Evolutionary conservation across 1,140 invertebrate species (phyloP), one percentile per base, ranked within the genome.

Genomic region (Zaprionus taronus): DNA sequence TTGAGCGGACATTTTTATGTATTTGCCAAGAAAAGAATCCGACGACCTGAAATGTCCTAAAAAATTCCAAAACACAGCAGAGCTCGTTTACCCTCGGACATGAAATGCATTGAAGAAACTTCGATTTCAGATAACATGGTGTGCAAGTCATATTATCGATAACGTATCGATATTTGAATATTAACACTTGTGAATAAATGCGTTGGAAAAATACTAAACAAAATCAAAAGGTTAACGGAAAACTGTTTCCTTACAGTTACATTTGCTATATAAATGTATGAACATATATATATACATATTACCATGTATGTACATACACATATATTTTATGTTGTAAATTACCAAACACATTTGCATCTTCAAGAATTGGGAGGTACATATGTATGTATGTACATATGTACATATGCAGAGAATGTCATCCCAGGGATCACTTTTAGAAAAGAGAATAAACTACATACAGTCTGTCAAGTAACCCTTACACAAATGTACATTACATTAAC

Each of bases 1-100:
- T 75, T 75, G 63, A 74, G 63, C 58, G 51, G 58, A 74, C 58
- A 74, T 62, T 74, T 68, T 70, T 49, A 63, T 74, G 58, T 56
- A 68, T 74, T 69, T 70, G 56, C 49, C 49, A 63, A 56, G 66
- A 61, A 68, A 69, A 62, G 65, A 67, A 67, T 22, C 11, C 17
- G 28, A 20, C 26, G 6, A 17, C 22, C 20, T 24, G 4, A 22
- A 24, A 51, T 24, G 4, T 14, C 47, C 20, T 51, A 51, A 51
- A 51, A 51, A 51, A 47, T 47, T 9, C 41, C 41, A 17, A 47
- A 6, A 6, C n/a, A 44, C n/a, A 4, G n/a, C 41, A 47, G 41
- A 17, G 41, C 41, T 47, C 41, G 41, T 47, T 41, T 41, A 41
- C 12, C n/a, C 5, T 41, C 38, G 15, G 38, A 5, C n/a, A 41